Percentiles rank a stretch among this genome's conserved stretches.
phyloP scores from a whole-genome alignment of 2,888 invertebrate species.

The Chaitophorus viminalis region DNA sequence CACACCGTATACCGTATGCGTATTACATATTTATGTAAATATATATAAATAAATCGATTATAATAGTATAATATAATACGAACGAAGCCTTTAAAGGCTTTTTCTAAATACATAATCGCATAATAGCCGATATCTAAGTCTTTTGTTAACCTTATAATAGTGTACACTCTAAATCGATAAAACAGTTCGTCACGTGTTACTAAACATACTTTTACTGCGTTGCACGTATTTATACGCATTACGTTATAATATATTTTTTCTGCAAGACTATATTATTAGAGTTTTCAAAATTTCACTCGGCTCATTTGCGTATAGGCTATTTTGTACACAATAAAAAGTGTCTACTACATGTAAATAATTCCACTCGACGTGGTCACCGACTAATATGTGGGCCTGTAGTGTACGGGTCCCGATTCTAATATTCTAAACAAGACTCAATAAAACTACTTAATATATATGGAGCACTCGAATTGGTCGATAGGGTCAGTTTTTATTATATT shows the following conservation, averaged over 20 bases:
- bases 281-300: no score
- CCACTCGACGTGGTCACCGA: no score
- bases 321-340: not conserved
- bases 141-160: not conserved
- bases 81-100: not conserved
- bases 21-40: not conserved
- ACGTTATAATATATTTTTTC: no score
- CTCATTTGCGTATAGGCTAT: no score
- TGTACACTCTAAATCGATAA: slow-evolving; percentile 1
- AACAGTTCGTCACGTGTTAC: not conserved
- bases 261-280: no score
- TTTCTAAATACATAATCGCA: not conserved
- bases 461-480: no score
- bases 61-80: not conserved
- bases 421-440: no score
- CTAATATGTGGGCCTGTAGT: no score
- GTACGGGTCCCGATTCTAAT: no score
- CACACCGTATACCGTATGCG: not conserved
- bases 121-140: not conserved
- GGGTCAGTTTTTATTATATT: no score
- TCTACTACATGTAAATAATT: not conserved
- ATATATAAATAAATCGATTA: not conserved
- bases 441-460: no score
- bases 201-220: not conserved
- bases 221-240: no score